Evolutionary conservation across 2,888 invertebrate species (phyloP), one percentile per base, ranked within the genome.

Genomic region (Chaitophorus viminalis): DNA sequence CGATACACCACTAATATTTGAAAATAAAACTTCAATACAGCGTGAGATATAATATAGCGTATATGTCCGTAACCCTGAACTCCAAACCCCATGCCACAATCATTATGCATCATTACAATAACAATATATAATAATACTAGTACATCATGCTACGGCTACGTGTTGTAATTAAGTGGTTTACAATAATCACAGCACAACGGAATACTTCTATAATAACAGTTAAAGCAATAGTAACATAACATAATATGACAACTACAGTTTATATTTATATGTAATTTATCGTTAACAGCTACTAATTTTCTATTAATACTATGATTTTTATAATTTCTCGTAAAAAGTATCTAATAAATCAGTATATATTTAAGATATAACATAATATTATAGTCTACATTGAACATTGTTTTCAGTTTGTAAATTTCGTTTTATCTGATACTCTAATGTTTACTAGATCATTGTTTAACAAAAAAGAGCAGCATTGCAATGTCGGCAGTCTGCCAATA

Each of bases 91-190:
- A 79, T 33, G 25, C 21, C 54, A 78, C 54, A 25, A 78, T 78
- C 17, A 78, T 33, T 77, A 77, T 77, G 54, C 52, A 77, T 31
- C 46, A 25, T 17, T 54, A 78, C 52, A 78, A 46, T 33, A 78
- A 78, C 31, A 78, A 78, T 54, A 54, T 14, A 78, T 54, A 33
- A 31, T 78, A 78, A 60, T 78, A 54, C 33, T 25, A 60, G 60
- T 18, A 39, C 3, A 36, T 36, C 79, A 79, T n/a, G 36, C 79
- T 18, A 36, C 36, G 31, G 60, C 60, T 60, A 36, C 60, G 33
- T 79, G 79, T 36, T 65, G 79, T 36, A 60, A n/a, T 79, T 79
- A 79, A 79, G 17, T 65, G 65, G 60, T 79, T 36, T 33, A 72
- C 72, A 36, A 70, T 68, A n/a, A 17, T 46, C 46, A 46, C 3